Evolutionary conservation across 2,888 invertebrate species (phyloP), one percentile per base, ranked within the genome.

Genomic region (Andrena dorsata): DNA sequence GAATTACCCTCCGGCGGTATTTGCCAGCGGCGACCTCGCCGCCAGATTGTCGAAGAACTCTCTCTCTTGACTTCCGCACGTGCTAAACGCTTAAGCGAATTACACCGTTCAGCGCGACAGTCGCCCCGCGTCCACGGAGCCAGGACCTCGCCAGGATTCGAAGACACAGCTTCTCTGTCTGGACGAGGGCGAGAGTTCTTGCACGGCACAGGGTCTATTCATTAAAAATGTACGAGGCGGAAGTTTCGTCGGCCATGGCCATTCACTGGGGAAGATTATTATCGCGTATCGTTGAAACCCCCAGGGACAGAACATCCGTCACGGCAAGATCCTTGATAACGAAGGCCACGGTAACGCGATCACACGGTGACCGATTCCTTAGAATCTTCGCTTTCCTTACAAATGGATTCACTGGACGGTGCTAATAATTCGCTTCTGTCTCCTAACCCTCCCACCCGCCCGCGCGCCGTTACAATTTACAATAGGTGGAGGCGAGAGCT

Each of bases 381-480:
- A 74, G 72, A 87, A 82, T 85, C 66, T 60, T 30, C 41, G 53
- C 65, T 76, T 72, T 76, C 72, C 84, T 84, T 82, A 77, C 79
- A 81, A 87, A 87, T 78, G 73, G 68, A 80, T 73, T 77, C 87
- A 66, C 72, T 75, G 81, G 80, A 79, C 80, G 83, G 56, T 70
- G 84, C 76, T 76, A 79, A 85, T 86, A 87, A 85, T 85, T 85
- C 77, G 69, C 73, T 41, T 60, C 61, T 41, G 66, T 76, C 72
- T 69, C 72, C 53, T 66, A 60, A 74, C 56, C 71, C 47, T 61
- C 66, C 30, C 53, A 61, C 71, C 63, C 28, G n/a, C n/a, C 0
- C 8, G 2, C 5, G 7, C 20, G n/a, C 7, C 13, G 41, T n/a
- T 56, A 41, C 16, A 41, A 41, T 60, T 49, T 76, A 88, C 86